Evolutionary conservation across 1,140 invertebrate species (phyloP).

Genomic region (Leguminivora glycinivorella): DNA sequence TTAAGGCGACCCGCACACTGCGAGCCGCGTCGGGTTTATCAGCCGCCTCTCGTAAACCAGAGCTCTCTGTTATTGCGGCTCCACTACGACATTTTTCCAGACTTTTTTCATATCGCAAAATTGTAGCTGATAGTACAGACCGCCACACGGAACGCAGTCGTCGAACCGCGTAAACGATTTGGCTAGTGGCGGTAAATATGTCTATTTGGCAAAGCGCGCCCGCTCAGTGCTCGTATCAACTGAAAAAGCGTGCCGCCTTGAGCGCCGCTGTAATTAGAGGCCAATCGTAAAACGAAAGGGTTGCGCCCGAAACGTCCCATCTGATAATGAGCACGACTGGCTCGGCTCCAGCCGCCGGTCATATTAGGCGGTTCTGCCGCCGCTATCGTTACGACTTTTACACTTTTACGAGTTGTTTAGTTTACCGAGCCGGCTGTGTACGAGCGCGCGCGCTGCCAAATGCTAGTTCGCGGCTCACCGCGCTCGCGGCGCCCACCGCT

Average conservation of each 20-base stretch:
- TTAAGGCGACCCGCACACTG: slow-evolving; percentile 68
- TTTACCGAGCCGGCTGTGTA: slow-evolving; percentile 66
- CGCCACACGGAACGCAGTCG: slow-evolving; percentile 38
- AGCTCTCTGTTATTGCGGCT: slow-evolving; percentile 64
- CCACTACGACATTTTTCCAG: slow-evolving; percentile 59
- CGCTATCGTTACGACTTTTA: slow-evolving; percentile 77
- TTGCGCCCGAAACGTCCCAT: slow-evolving; percentile 69
- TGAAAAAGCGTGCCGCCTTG: slow-evolving; percentile 68
- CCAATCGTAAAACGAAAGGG: slow-evolving; percentile 76
- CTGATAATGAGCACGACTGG: slow-evolving; percentile 76
- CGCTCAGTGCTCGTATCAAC: slow-evolving; percentile 49
- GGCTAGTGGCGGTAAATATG: slow-evolving; percentile 60
- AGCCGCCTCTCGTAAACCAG: slow-evolving; percentile 71
- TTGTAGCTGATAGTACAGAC: slow-evolving; percentile 41
- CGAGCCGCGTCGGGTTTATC: slow-evolving; percentile 64
- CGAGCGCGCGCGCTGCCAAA: slow-evolving; percentile 68
- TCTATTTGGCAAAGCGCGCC: slow-evolving; percentile 64
- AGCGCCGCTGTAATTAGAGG: slow-evolving; percentile 73
- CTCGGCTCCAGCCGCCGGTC: slow-evolving; percentile 71
- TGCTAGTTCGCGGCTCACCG: slow-evolving; percentile 74
- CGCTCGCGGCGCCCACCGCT: slow-evolving; percentile 55
- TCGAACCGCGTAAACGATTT: slow-evolving; percentile 62
- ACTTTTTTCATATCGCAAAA: slow-evolving; percentile 70
- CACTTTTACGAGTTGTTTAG: slow-evolving; percentile 78
- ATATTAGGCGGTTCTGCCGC: slow-evolving; percentile 67